phyloP scores from a whole-genome alignment of 2,113 vertebrate genomes.

The Athene cunicularia region DNA sequence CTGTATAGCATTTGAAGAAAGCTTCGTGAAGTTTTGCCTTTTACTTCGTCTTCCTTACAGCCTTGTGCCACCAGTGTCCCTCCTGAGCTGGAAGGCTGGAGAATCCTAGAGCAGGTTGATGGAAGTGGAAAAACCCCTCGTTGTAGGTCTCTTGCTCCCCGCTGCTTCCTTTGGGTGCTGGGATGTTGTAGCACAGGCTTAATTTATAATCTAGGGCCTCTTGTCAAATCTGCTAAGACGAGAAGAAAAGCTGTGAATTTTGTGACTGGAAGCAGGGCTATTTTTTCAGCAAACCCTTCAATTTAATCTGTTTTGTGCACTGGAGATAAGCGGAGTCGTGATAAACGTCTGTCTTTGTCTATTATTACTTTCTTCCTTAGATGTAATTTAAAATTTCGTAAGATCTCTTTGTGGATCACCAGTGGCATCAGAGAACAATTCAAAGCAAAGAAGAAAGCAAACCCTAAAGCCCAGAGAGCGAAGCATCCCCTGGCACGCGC shows the following conservation, averaged over 20 bases:
- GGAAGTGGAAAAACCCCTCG: not conserved
- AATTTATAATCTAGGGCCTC: not conserved
- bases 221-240: not conserved
- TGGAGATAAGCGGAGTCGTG: not conserved
- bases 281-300: not conserved
- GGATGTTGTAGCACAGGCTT: not conserved
- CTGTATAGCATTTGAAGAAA: not conserved
- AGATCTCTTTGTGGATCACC: not conserved
- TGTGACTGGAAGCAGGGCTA: not conserved
- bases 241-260: not conserved
- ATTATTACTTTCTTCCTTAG: not conserved
- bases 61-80: rapidly evolving
- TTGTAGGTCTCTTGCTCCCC: not conserved
- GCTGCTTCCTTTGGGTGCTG: not conserved
- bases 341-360: not conserved
- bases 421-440: not conserved
- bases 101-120: not conserved
- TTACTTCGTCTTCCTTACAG: not conserved
- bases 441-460: not conserved
- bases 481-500: not conserved
- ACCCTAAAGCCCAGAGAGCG: not conserved
- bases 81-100: not conserved
- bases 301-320: too few relatives aligned
- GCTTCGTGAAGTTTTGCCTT: not conserved
- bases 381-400: not conserved